Evolutionary conservation across 2,113 vertebrate genomes (phyloP), one percentile per base, ranked within the genome.

Genomic region (Pitta sordida): DNA sequence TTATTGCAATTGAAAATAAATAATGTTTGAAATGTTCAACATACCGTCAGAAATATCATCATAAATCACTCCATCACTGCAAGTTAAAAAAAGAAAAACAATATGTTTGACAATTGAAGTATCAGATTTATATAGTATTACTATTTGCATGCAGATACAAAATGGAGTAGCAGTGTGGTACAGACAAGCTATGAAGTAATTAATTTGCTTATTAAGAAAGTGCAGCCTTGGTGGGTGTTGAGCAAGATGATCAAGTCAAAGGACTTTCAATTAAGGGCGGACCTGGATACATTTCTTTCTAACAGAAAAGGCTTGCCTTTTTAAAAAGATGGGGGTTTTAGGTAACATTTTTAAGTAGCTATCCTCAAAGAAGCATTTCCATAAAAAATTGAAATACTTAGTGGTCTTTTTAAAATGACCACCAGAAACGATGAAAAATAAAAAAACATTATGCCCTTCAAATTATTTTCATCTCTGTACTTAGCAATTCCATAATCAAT

Each of bases 1-100:
- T 83, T 39, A 30, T 8, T 82, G 20, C 60, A 85, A 75, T 39
- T 67, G 15, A 88, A 59, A 29, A 32, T 32, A 79, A 13, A 15
- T 48, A 62, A 32, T 83, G 10, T 83, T 69, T 77, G 39, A 92
- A 84, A 73, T 70, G 3, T 75, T 65, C 62, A 68, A 98, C 98
- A 27, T 98, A 99, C 99, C 99, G 5, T 99, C 98, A 96, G 98
- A 98, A 83, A 99, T 97, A 37, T 99, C 99, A 69, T 99, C 99
- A 12, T 99, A 99, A 96, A 99, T 99, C 37, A 99, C 99, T 67
- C 97, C 98, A 91, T 99, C 98, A 8, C 99, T 99, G 97, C 63
- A 96, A 97, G 69, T 81, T 23, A 30, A 90, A 96, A 87, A 86
- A 90, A 94, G 64, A 88, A 91, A 86, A 91, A 77, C 16, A 41